Percentiles rank a stretch among this genome's conserved stretches.
phyloP scores from a whole-genome alignment of 2,888 invertebrate genomes.

The Sicus ferrugineus region DNA sequence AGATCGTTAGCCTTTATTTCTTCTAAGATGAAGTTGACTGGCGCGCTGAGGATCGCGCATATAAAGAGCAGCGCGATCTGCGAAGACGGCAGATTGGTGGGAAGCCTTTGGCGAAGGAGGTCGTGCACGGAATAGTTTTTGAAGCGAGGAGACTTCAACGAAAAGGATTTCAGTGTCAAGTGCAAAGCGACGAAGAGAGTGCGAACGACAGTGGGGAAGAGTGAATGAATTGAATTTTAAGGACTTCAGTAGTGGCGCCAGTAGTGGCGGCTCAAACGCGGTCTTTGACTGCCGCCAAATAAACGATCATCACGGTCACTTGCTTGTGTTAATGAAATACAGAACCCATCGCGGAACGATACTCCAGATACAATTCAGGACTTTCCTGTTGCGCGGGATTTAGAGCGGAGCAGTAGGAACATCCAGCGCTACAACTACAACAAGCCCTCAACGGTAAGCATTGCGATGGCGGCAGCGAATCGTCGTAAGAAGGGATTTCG shows the following conservation, averaged over 20 bases:
- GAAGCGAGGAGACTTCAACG: background rate
- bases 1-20: background rate
- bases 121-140: background rate
- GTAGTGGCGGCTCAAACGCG: too few species aligned
- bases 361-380: constrained; percentile 64
- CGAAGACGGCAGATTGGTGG: constrained; percentile 50
- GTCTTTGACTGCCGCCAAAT: constrained; percentile 12
- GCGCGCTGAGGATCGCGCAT: constrained; percentile 35
- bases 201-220: background rate
- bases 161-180: constrained; percentile 20
- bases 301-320: constrained; percentile 39
- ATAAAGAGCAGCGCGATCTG: constrained; percentile 50
- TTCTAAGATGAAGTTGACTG: constrained; percentile 18
- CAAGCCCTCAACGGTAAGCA: too few species aligned
- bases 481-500: too few species aligned
- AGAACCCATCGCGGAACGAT: constrained; percentile 63
- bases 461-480: background rate
- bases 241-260: too few species aligned
- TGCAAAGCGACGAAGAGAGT: background rate
- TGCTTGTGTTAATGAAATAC: constrained; percentile 64
- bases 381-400: constrained; percentile 55
- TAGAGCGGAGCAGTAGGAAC: too few species aligned
- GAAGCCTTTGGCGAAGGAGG: background rate
- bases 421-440: too few species aligned
- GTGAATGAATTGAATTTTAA: too few species aligned